Evolutionary conservation across 2,888 invertebrate genomes (phyloP), one percentile per base, ranked within the genome.

Genomic region (Dryocosmus kuriphilus): DNA sequence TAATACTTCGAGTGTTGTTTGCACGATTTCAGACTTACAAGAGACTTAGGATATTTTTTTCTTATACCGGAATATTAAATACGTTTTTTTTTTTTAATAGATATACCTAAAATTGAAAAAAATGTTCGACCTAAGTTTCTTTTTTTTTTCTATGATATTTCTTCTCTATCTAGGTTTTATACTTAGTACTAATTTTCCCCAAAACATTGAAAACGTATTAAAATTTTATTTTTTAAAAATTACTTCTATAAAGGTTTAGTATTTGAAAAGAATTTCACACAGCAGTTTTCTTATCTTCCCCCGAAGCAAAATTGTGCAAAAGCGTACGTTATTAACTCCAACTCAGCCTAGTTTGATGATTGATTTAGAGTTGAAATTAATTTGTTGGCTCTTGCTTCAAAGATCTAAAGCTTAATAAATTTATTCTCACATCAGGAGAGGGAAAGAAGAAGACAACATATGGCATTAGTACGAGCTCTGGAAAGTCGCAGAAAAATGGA

Each of bases 361-460:
- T 60, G 60, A 27, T 60, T 60, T 60, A 14, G 11, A 16, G 16
- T 60, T 24, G 14, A 60, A 27, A 60, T 16, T 11, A 27, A 60
- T 60, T 16, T 16, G 6, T 60, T 24, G 27, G 6, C 60, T 27
- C 1, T 16, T 60, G 22, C 27, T 14, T 60, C 5, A 5, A 7
- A 16, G 27, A 27, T 60, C 2, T 27, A 9, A 4, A 71, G 22
- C n/a, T 30, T 27, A 76, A 51, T 76, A n/a, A 65, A 22, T 35
- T 65, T n/a, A 30, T 60, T 35, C 8, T 76, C n/a, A 80, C 82
- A 85, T 74, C 85, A 97, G 97, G 98, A 98, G 90, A 93, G 97
- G 57, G 98, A 98, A 91, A 93, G 98, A 85, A 93, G 97, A 87
- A 94, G 97, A 30, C 98, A 98, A 89, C 98, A 98, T 91, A 96